Conservation (phyloP, 2,113 vertebrate species). For the Rhinopomastus cyanomelas region DNA sequence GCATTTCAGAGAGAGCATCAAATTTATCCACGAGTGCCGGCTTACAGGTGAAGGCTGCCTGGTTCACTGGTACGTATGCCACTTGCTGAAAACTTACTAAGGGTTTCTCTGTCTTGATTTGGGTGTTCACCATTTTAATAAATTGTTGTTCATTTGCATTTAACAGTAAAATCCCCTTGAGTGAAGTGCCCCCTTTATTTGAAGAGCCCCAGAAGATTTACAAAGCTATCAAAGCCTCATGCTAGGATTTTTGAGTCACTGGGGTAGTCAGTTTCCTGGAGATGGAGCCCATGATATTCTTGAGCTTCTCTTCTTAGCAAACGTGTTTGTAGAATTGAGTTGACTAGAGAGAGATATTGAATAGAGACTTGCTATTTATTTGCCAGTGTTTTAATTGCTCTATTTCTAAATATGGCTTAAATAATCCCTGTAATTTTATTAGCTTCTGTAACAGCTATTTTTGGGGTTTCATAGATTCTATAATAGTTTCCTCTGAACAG, state of each 20-base stretch:
- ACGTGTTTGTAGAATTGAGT: background rate
- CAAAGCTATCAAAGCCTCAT: background rate
- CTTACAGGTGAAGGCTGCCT: slow-evolving; percentile 89
- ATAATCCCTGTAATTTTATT: background rate
- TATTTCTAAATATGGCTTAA: background rate
- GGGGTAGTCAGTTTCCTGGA: background rate
- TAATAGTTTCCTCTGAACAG: background rate
- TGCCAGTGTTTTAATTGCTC: background rate
- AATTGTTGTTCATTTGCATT: background rate
- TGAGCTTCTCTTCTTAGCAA: background rate
- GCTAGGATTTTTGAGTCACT: background rate
- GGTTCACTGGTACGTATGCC: slow-evolving; percentile 87
- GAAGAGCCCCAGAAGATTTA: background rate
- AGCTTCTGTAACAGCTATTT: background rate
- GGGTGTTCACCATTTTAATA: background rate
- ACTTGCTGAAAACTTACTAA: background rate
- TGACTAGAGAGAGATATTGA: background rate
- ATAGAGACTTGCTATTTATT: background rate
- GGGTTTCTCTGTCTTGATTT: background rate
- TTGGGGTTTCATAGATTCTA: background rate
- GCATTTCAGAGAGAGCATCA: slow-evolving; percentile 93
- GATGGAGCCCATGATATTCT: background rate
- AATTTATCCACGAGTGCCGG: slow-evolving; percentile 92
- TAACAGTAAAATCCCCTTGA: background rate
- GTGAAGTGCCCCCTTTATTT: background rate